Evolutionary conservation across 1,140 invertebrate genomes (phyloP), one percentile per base, ranked within the genome.

Genomic region (Ostrea edulis): DNA sequence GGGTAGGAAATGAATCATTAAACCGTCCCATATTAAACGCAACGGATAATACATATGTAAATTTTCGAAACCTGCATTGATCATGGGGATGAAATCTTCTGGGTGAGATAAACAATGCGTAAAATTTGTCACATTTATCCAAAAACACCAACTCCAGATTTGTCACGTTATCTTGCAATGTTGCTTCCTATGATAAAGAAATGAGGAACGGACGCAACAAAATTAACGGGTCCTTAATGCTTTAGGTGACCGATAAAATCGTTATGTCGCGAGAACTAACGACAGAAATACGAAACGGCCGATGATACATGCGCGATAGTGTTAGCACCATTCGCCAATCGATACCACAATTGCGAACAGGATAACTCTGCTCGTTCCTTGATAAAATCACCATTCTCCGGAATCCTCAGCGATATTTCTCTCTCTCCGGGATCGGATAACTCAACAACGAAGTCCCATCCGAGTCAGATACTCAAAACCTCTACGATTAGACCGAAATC

Each of bases 401-500:
- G 53, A 77, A 55, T 81, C 54, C 55, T 86, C 68, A 29, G 44
- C 52, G 71, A 81, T 29, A 86, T 55, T 54, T 86, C 71, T 52
- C 84, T 84, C 88, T 86, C 88, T 25, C 53, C 52, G 88, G 88
- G 86, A 89, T 89, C 85, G 20, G 88, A 86, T 89, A 84, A 85
- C 88, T 58, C 85, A 51, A 25, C 52, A 86, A 84, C 81, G 81
- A 86, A 68, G 81, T 82, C 84, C 88, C 77, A 84, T 84, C 58
- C 86, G 62, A 71, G 85, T 82, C 62, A 68, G 77, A 65, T 81
- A 86, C 85, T 84, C 62, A 82, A 87, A 87, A 55, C 62, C n/a
- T 77, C 52, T 84, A 85, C 84, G 82, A 86, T 89, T 82, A 86
- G 84, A 89, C 86, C 88, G 85, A 89, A 89, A 89, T 84, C 88